Evolutionary conservation across 2,113 vertebrate species (phyloP).

Genomic region (Dicentrarchus labrax): DNA sequence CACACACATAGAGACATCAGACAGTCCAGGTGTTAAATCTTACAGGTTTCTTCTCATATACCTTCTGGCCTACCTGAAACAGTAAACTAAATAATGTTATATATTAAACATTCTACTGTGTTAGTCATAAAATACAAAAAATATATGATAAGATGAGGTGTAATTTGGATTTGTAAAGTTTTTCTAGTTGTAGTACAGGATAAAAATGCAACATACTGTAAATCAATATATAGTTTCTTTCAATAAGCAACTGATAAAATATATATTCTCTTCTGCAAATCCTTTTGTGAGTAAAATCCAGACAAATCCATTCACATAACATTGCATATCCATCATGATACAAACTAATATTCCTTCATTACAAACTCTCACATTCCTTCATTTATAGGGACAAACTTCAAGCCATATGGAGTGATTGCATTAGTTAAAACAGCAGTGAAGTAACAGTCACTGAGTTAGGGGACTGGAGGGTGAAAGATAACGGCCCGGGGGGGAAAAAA

Average conservation of each 20-base stretch:
- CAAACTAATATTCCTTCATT: slow-evolving; percentile 10
- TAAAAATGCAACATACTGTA: slow-evolving; percentile 37
- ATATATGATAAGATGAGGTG: slow-evolving; percentile 55
- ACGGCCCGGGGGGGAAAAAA: background rate
- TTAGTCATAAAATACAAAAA: slow-evolving; percentile 63
- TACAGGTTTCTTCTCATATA: slow-evolving; percentile 21
- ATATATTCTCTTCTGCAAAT: slow-evolving; percentile 17
- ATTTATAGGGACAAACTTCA: slow-evolving; percentile 27
- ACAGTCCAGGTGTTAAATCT: slow-evolving; percentile 32
- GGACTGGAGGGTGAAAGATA: slow-evolving; percentile 34
- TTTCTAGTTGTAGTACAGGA: slow-evolving; percentile 7
- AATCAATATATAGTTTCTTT: slow-evolving; percentile 54
- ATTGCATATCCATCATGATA: slow-evolving; percentile 41
- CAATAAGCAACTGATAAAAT: slow-evolving; percentile 47
- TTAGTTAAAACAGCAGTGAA: slow-evolving; percentile 38
- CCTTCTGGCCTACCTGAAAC: slow-evolving; percentile 44
- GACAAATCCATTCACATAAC: slow-evolving; percentile 24
- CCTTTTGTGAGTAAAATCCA: background rate
- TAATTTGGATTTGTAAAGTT: slow-evolving; percentile 60
- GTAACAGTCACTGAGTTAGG: slow-evolving; percentile 18
- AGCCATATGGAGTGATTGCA: slow-evolving; percentile 55
- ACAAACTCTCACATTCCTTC: slow-evolving; percentile 49
- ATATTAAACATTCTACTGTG: slow-evolving; percentile 51
- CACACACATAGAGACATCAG: slow-evolving; percentile 10
- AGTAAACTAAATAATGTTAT: slow-evolving; percentile 14